A percentile compares a stretch with the other conserved stretches of the same genome.
Conservation (phyloP, 2,797 vertebrate genomes). For the Cyprinodon diabolis region DNA sequence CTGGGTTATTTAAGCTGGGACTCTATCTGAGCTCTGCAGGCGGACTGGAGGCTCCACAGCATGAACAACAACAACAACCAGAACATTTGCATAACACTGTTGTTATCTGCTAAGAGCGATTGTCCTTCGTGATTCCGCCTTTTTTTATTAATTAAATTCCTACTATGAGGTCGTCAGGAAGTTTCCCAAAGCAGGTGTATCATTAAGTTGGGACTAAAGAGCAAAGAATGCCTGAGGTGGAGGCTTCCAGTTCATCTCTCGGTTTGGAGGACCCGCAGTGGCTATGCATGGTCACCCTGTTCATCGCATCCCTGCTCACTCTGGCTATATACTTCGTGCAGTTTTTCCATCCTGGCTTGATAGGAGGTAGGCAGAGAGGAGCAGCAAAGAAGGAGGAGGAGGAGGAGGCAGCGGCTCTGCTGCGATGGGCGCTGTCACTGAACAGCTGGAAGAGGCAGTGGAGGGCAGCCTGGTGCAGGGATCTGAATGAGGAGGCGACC, state of each 20-base stretch:
- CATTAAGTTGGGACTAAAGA: conserved; percentile 32
- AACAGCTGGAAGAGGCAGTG: conserved; percentile 88
- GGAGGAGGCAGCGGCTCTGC: conserved; percentile 81
- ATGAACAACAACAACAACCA: conserved; percentile 35
- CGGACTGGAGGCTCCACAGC: conserved; percentile 10
- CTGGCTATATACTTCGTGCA: conserved; percentile 88
- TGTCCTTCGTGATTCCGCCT: conserved; percentile 17
- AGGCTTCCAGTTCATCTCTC: conserved; percentile 60
- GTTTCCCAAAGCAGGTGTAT: conserved; percentile 39
- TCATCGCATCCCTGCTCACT: conserved; percentile 87
- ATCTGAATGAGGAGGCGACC: conserved; percentile 82
- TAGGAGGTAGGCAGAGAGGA: conserved; percentile 23
- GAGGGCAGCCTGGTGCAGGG: conserved; percentile 88
- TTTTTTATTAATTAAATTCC: conserved; percentile 6
- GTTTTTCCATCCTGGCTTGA: conserved; percentile 76
- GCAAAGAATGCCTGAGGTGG: conserved; percentile 79
- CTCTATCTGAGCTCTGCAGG: conserved; percentile 8
- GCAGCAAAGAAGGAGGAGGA: conserved; percentile 41
- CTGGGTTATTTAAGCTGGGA: conserved; percentile 12
- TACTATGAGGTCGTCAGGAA: conserved; percentile 35
- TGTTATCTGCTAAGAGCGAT: conserved; percentile 21
- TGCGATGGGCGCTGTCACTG: conserved; percentile 90
- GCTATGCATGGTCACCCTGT: conserved; percentile 87
- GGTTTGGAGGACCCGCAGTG: conserved; percentile 85
- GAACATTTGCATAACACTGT: conserved; percentile 18